Evolutionary conservation across 2,888 invertebrate genomes (phyloP), one percentile per base, ranked within the genome.

Genomic region (Sarcophaga caerulescens): DNA sequence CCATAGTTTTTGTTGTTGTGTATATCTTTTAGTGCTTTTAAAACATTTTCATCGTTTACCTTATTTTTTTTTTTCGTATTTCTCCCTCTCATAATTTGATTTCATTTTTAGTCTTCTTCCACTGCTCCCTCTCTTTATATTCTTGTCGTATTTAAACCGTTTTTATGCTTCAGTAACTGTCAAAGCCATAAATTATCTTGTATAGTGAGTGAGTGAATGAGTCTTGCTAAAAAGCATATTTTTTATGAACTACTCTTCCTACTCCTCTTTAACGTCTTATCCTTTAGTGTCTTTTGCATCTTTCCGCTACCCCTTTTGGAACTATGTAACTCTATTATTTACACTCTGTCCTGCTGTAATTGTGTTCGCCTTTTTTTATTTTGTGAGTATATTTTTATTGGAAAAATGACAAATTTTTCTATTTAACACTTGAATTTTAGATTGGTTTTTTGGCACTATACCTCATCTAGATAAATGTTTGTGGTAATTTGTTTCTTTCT

Each of bases 111-210:
- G 6, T 17, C 17, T 44, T 4, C 11, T 5, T 21, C 59, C 12
- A 23, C 62, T n/a, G 17, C 47, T 52, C 59, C 6, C 47, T 45
- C 23, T 47, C 35, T 8, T 63, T 60, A 10, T 35, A 44, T 59
- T 14, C 23, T 44, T 35, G 2, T 68, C 5, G 60, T 47, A 62
- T 74, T 82, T 77, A 85, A 85, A 85, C 45, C 76, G 73, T 83
- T 85, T 85, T 83, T 77, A 85, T 85, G 85, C 73, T 85, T 83
- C 80, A 85, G 83, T 85, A 83, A 85, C 80, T 85, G 83, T 83
- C 85, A 85, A 85, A 85, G 83, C 85, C 83, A 85, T 85, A 83
- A 83, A 85, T 83, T 85, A 83, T 85, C 83, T 77, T 83, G 82
- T 83, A 60, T 73, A 78, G 69, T 70, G 84, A 35, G 69, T 70